Evolutionary conservation across 2,888 invertebrate genomes (phyloP).

Genomic region (Archaeoteleia sp.): DNA sequence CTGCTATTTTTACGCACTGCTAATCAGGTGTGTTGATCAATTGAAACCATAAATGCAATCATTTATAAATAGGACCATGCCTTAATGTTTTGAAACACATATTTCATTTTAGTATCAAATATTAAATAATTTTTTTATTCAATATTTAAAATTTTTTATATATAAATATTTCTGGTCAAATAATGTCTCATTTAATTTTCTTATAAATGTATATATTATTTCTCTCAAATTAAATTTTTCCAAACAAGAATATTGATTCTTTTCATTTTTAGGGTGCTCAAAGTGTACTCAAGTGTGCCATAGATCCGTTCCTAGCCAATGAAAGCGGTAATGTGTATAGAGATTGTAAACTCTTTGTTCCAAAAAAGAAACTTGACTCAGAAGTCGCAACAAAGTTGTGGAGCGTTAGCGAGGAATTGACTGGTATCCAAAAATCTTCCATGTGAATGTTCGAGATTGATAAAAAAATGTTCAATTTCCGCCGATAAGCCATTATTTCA

Average conservation of each 20-base stretch:
- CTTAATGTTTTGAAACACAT: too few relatives aligned
- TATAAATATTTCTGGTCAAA: too few relatives aligned
- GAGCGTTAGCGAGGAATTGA: conserved; percentile 80
- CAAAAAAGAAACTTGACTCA: conserved; percentile 79
- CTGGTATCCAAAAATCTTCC: conserved; percentile 58
- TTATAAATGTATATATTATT: neutral
- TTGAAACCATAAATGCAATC: too few relatives aligned
- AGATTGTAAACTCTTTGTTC: conserved; percentile 81
- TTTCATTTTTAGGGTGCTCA: conserved; percentile 82
- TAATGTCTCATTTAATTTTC: too few relatives aligned
- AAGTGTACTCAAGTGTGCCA: conserved; percentile 86
- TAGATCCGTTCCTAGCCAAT: conserved; percentile 78
- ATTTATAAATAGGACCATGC: too few relatives aligned
- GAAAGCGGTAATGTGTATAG: conserved; percentile 85
- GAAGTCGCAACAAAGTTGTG: conserved; percentile 82
- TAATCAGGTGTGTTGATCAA: conserved; percentile 81
- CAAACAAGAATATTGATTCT: conserved; percentile 11
- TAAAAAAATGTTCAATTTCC: conserved; percentile 1
- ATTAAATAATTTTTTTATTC: too few relatives aligned
- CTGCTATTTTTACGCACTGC: conserved; percentile 84
- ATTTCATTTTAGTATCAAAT: too few relatives aligned
- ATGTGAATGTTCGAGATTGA: conserved; percentile 4
- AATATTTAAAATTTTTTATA: too few relatives aligned
- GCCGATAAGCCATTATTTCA: neutral
- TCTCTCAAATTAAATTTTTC: neutral